phyloP scores from a whole-genome alignment of 2,888 invertebrate species.

The Amorpha juglandis region DNA sequence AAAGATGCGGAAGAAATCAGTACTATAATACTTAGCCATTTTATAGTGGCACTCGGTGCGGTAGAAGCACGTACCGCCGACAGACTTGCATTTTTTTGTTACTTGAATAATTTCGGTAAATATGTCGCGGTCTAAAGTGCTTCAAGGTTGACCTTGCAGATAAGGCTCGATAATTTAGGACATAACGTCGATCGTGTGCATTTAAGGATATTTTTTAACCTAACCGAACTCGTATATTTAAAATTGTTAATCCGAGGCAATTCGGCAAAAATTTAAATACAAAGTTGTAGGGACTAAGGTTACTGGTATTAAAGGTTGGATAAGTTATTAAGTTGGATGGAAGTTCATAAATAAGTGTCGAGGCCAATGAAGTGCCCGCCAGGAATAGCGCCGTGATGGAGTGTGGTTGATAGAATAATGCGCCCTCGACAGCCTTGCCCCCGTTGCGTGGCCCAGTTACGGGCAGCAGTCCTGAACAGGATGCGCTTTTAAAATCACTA shows the following conservation, averaged over 20 bases:
- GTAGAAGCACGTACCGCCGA: slow-evolving; percentile 35
- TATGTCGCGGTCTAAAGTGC: slow-evolving; percentile 69
- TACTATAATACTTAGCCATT: slow-evolving; percentile 61
- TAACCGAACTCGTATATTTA: background rate
- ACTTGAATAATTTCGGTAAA: slow-evolving; percentile 64
- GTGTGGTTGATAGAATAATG: slow-evolving; percentile 79
- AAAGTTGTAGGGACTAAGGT: background rate
- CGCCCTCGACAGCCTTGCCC: slow-evolving; percentile 75
- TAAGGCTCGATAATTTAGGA: slow-evolving; percentile 77
- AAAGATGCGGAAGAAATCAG: slow-evolving; percentile 70
- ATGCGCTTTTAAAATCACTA: slow-evolving; percentile 62
- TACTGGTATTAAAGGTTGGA: slow-evolving; percentile 29
- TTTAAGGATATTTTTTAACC: slow-evolving; percentile 56
- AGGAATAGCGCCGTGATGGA: slow-evolving; percentile 60
- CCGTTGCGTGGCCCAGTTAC: slow-evolving; percentile 70
- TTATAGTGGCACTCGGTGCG: slow-evolving; percentile 47
- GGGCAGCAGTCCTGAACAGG: slow-evolving; percentile 58
- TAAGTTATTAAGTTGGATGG: slow-evolving; percentile 38
- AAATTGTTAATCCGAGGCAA: background rate
- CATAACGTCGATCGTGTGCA: slow-evolving; percentile 58
- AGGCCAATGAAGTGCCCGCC: slow-evolving; percentile 52
- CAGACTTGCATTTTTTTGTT: slow-evolving; percentile 58
- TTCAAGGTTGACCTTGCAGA: slow-evolving; percentile 80
- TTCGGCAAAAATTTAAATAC: background rate
- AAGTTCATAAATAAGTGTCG: slow-evolving; percentile 51